A percentile compares a stretch with the other conserved stretches of the same genome.
Evolutionary conservation across 2,888 invertebrate species (phyloP).

Genomic region (Elmis aenea): DNA sequence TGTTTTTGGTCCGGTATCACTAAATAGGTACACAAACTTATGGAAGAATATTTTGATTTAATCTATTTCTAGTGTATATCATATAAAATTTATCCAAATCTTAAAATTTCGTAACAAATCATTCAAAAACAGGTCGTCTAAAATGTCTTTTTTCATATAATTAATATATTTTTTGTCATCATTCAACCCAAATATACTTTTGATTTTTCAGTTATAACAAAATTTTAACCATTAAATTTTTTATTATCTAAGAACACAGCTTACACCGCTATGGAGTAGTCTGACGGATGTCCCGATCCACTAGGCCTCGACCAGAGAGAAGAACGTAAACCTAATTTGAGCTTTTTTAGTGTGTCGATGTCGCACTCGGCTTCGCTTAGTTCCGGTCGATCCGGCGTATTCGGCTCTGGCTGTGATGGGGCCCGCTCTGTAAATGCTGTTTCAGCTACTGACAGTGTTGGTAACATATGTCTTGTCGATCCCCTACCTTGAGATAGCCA

Average conservation of each 20-base stretch:
- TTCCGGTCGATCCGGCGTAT: slow-evolving; percentile 54
- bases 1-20: slow-evolving; percentile 26
- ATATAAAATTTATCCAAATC: slow-evolving; percentile 23
- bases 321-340: slow-evolving; percentile 64
- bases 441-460: slow-evolving; percentile 57
- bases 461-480: slow-evolving; percentile 56
- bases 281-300: slow-evolving; percentile 59
- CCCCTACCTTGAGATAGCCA: slow-evolving; percentile 48
- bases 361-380: slow-evolving; percentile 68
- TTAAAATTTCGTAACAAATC: slow-evolving; percentile 18
- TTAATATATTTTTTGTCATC: slow-evolving; percentile 19
- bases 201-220: slow-evolving; percentile 15
- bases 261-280: slow-evolving; percentile 72
- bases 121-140: slow-evolving; percentile 18
- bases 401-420: slow-evolving; percentile 39
- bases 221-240: slow-evolving; percentile 20
- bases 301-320: slow-evolving; percentile 65
- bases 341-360: slow-evolving; percentile 68
- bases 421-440: slow-evolving; percentile 51
- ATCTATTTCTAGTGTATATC: slow-evolving; percentile 11
- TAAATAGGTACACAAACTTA: slow-evolving; percentile 35
- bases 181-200: slow-evolving; percentile 21
- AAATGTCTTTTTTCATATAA: slow-evolving; percentile 39
- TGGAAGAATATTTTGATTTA: slow-evolving; percentile 22
- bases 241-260: slow-evolving; percentile 26